Evolutionary conservation across 1,140 invertebrate species (phyloP).

Genomic region (Drosophila nikananu): DNA sequence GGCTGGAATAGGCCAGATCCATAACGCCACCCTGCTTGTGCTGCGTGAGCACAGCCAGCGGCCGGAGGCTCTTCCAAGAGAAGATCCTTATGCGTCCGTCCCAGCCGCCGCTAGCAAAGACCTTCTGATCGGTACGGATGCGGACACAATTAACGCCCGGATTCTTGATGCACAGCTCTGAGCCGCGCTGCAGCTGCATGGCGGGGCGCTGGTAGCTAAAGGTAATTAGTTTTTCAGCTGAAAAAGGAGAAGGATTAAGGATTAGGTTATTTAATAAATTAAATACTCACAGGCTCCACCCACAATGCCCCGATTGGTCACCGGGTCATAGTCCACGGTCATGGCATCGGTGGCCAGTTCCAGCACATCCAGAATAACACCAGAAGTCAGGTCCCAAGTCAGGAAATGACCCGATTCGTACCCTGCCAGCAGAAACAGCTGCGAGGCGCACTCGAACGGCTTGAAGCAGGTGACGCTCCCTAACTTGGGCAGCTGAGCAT

Average conservation of each 20-base stretch:
- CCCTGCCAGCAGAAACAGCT: conserved; percentile 87
- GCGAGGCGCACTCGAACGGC: conserved; percentile 86
- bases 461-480: conserved; percentile 89
- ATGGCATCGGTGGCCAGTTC: conserved; percentile 89
- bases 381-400: conserved; percentile 89
- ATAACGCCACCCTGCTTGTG: conserved; percentile 88
- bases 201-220: conserved; percentile 85
- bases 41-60: conserved; percentile 90
- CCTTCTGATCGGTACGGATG: conserved; percentile 90
- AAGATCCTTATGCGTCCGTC: conserved; percentile 91
- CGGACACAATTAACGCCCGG: conserved; percentile 90
- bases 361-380: conserved; percentile 86
- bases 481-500: conserved; percentile 85
- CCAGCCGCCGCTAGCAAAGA: conserved; percentile 91
- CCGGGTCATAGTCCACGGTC: conserved; percentile 89
- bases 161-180: conserved; percentile 89
- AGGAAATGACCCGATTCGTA: conserved; percentile 89
- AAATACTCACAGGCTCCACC: conserved; percentile 86
- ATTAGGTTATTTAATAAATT: neutral
- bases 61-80: conserved; percentile 91
- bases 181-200: conserved; percentile 87
- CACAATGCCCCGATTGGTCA: conserved; percentile 88
- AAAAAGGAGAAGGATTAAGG: conserved; percentile 13
- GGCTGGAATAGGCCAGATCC: conserved; percentile 89
- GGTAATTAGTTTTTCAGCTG: conserved; percentile 82